A percentile compares a stretch with the other conserved stretches of the same genome.
These are phyloP conservation scores for Fragum sueziense DNA, from an alignment of 2,888 invertebrate species.

Conservation along the genomic window DNA sequence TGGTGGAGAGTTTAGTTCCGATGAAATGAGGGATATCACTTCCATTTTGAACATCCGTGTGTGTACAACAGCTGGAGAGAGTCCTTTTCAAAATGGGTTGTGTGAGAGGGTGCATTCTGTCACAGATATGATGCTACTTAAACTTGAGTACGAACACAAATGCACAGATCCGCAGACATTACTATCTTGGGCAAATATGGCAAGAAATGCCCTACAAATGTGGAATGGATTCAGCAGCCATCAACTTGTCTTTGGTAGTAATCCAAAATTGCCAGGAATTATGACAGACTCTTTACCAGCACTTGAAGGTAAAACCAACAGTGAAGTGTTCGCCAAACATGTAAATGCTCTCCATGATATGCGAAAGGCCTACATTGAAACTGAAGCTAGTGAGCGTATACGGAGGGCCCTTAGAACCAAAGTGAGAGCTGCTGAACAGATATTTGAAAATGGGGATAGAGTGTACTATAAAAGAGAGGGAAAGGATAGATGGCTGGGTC, in stretches of 20 bases:
- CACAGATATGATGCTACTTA: constrained; percentile 38
- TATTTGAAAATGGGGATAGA: constrained; percentile 59
- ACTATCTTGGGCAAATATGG: constrained; percentile 46
- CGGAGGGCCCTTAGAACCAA: constrained; percentile 39
- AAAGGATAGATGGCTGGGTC: too few relatives aligned
- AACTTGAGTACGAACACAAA: constrained; percentile 26
- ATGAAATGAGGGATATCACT: constrained; percentile 43
- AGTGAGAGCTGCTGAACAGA: constrained; percentile 49
- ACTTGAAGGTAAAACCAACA: constrained; percentile 33
- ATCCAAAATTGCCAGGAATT: constrained; percentile 46
- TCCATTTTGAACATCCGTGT: constrained; percentile 40
- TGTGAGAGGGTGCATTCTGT: constrained; percentile 45
- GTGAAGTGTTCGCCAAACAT: constrained; percentile 47
- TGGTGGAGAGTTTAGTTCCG: constrained; percentile 52
- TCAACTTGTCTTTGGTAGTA: constrained; percentile 44
- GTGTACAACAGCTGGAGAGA: constrained; percentile 38
- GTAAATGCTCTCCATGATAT: constrained; percentile 45
- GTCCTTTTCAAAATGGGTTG: constrained; percentile 49
- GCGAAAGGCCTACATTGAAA: constrained; percentile 37
- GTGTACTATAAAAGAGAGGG: too few relatives aligned
- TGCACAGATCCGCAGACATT: constrained; percentile 31
- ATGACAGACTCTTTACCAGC: constrained; percentile 30
- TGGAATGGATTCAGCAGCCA: constrained; percentile 48
- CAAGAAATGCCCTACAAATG: constrained; percentile 43
- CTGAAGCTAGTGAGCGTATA: constrained; percentile 51